Conservation (phyloP, 2,888 invertebrate species). For the Ichneumon xanthorius region DNA sequence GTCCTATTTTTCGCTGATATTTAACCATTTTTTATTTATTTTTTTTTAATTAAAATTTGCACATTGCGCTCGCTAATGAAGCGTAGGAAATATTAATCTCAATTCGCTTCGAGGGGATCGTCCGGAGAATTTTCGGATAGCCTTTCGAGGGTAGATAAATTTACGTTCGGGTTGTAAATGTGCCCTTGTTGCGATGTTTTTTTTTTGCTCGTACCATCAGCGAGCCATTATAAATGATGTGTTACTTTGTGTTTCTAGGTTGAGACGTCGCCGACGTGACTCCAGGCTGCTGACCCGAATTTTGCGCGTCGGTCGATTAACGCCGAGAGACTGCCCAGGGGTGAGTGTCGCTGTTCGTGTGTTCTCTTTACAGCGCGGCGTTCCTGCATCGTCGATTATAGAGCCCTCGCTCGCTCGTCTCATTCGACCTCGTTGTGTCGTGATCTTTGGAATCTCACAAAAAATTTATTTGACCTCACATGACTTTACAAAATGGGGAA, state of each 20-base stretch:
- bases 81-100: background rate
- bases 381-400: conserved; percentile 31
- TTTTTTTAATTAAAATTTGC: background rate
- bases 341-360: conserved; percentile 41
- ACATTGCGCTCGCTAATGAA: background rate
- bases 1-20: background rate
- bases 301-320: conserved; percentile 58
- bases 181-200: background rate
- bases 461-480: too few relatives aligned
- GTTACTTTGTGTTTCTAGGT: conserved; percentile 54
- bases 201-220: background rate
- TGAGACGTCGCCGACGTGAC: conserved; percentile 47
- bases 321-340: conserved; percentile 50
- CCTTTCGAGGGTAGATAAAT: background rate
- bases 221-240: conserved; percentile 6
- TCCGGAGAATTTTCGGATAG: too few relatives aligned
- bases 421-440: background rate
- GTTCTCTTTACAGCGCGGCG: conserved; percentile 12
- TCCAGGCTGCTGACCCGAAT: conserved; percentile 56
- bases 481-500: too few relatives aligned
- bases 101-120: too few relatives aligned
- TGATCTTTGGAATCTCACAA: too few relatives aligned
- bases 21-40: background rate
- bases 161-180: background rate
- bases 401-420: conserved; percentile 2